phyloP scores from a whole-genome alignment of 2,888 invertebrate species.

The Pollenia angustigena region DNA sequence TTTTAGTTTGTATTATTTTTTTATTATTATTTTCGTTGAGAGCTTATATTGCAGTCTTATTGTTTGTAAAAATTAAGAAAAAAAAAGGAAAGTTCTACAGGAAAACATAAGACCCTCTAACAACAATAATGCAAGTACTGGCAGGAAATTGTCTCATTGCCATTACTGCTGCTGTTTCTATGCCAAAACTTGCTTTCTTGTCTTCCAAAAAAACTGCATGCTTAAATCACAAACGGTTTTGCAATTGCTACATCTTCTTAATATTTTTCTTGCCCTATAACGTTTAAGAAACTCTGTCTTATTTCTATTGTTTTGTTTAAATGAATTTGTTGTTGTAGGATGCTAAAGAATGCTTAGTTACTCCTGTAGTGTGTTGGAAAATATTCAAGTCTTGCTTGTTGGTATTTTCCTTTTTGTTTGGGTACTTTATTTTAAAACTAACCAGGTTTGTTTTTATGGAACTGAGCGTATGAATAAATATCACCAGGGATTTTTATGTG shows the following conservation, averaged over 20 bases:
- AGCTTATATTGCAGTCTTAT: slow-evolving; percentile 52
- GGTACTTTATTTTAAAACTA: too few species aligned
- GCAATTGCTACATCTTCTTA: neutral
- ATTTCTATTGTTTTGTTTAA: slow-evolving; percentile 8
- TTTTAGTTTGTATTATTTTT: slow-evolving; percentile 22
- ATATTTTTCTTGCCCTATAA: neutral
- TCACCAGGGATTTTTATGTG: too few species aligned
- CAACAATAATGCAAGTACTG: slow-evolving; percentile 34
- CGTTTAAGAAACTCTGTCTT: neutral
- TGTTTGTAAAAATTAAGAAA: slow-evolving; percentile 45
- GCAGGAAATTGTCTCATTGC: slow-evolving; percentile 71
- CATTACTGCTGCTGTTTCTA: slow-evolving; percentile 34
- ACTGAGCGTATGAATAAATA: too few species aligned
- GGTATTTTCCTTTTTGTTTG: too few species aligned
- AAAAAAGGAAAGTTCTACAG: slow-evolving; percentile 25
- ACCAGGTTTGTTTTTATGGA: too few species aligned
- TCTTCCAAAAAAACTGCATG: neutral
- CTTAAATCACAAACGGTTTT: neutral
- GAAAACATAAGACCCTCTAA: slow-evolving; percentile 22
- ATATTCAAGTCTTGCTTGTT: slow-evolving; percentile 10
- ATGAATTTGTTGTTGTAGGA: slow-evolving; percentile 1
- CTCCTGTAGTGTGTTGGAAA: neutral
- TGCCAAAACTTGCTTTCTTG: neutral
- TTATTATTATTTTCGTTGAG: slow-evolving; percentile 45
- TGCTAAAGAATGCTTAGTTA: neutral